A percentile compares a stretch with the other conserved stretches of the same genome.
phyloP scores from a whole-genome alignment of 2,888 invertebrate genomes.

The Pseudeuparius sepicola region DNA sequence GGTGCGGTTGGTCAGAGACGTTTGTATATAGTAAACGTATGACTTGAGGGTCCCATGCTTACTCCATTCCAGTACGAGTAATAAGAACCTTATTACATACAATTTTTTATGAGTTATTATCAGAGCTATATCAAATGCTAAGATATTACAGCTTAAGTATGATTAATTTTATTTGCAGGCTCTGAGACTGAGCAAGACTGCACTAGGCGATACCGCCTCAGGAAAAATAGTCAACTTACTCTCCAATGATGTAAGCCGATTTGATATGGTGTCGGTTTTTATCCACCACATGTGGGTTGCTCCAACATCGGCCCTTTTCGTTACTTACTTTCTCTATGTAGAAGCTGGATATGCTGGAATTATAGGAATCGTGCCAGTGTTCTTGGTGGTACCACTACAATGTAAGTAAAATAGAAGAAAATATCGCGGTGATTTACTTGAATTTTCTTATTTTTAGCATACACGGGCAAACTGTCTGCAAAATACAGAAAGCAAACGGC shows the following conservation, averaged over 20 bases:
- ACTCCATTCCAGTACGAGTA: too few species aligned
- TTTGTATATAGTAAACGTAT: too few species aligned
- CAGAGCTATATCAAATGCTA: too few species aligned
- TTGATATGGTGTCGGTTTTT: slow-evolving; percentile 76
- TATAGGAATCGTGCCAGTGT: slow-evolving; percentile 67
- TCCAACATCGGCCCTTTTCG: slow-evolving; percentile 55
- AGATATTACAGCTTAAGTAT: too few species aligned
- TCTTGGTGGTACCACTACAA: slow-evolving; percentile 77
- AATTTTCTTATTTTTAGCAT: slow-evolving; percentile 39
- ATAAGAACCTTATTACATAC: too few species aligned
- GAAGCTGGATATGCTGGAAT: slow-evolving; percentile 65
- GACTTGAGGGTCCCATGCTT: too few species aligned
- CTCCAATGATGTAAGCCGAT: slow-evolving; percentile 88
- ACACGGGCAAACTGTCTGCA: slow-evolving; percentile 54
- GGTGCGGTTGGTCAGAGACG: too few species aligned
- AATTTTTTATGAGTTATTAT: too few species aligned
- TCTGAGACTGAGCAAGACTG: slow-evolving; percentile 57
- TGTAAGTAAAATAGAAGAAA: slow-evolving; percentile 41
- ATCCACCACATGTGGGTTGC: slow-evolving; percentile 83
- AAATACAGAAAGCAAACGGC: slow-evolving; percentile 69
- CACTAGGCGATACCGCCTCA: slow-evolving; percentile 63
- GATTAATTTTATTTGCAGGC: too few species aligned
- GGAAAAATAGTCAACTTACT: slow-evolving; percentile 90
- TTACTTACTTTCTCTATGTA: slow-evolving; percentile 68
- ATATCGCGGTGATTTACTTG: background rate